A percentile compares a stretch with the other conserved stretches of the same genome.
Evolutionary conservation across 2,113 vertebrate species (phyloP).

Genomic region (Promerops cafer): DNA sequence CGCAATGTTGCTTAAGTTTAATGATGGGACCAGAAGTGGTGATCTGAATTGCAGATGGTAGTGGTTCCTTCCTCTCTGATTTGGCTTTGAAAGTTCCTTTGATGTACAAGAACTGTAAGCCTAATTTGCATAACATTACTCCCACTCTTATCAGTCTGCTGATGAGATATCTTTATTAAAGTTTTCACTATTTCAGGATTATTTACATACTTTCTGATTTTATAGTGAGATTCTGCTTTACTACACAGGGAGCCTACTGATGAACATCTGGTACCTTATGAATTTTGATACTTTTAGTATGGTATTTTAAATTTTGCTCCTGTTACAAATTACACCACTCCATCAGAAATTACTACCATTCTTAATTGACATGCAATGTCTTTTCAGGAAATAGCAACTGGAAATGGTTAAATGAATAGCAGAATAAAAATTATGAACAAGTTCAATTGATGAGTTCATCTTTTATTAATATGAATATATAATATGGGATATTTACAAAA

Average conservation of each 20-base stretch:
- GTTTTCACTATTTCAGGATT: constrained; percentile 2
- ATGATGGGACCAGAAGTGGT: background rate
- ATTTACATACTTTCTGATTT: constrained; percentile 16
- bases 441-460: background rate
- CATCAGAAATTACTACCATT: background rate
- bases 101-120: constrained; percentile 37
- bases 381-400: background rate
- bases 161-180: constrained; percentile 25
- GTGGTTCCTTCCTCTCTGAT: constrained; percentile 16
- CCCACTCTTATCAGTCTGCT: constrained; percentile 18
- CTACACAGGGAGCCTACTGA: background rate
- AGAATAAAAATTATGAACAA: background rate
- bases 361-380: background rate
- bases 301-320: background rate
- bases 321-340: background rate
- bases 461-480: background rate
- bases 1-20: background rate
- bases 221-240: constrained; percentile 6
- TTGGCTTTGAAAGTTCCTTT: constrained; percentile 34
- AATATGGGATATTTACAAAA: background rate
- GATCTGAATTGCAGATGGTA: constrained; percentile 39
- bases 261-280: background rate
- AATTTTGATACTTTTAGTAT: background rate
- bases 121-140: constrained; percentile 31
- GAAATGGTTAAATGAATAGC: background rate